Percentiles rank a stretch among this genome's conserved stretches.
These are phyloP conservation scores for Macrotrachela quadricornifera DNA, from an alignment of 1,140 invertebrate genomes.

Conservation along the genomic window DNA sequence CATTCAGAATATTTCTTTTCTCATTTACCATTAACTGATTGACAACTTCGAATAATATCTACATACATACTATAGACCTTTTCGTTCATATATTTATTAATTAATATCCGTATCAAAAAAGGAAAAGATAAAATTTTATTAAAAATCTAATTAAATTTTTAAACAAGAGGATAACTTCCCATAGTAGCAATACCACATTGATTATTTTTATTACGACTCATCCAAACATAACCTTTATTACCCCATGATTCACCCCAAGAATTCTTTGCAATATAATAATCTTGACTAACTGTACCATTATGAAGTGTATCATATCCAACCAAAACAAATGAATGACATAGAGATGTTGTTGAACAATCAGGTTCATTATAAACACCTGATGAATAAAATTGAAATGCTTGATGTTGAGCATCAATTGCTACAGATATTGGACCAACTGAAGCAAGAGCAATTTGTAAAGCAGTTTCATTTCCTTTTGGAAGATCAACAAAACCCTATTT, in stretches of 20 bases:
- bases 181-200: conserved; percentile 64
- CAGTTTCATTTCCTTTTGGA: conserved; percentile 34
- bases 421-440: conserved; percentile 52
- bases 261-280: conserved; percentile 32
- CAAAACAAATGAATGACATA: conserved; percentile 77
- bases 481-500: not conserved
- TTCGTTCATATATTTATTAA: no score
- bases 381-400: conserved; percentile 50
- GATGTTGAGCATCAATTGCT: conserved; percentile 64
- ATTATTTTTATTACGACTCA: conserved; percentile 61
- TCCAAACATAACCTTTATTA: conserved; percentile 60
- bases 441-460: conserved; percentile 49
- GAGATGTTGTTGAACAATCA: conserved; percentile 43
- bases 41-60: no score
- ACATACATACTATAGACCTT: no score
- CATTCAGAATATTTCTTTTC: no score
- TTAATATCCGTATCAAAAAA: no score
- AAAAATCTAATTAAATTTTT: no score
- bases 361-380: conserved; percentile 19
- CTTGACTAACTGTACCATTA: conserved; percentile 29
- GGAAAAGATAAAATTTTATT: no score
- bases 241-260: conserved; percentile 60
- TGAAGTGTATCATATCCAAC: conserved; percentile 70
- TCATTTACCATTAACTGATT: no score
- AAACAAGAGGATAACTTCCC: conserved; percentile 36